phyloP scores from a whole-genome alignment of 92 coral and sea anemone species.

The Actinernus sp. region DNA sequence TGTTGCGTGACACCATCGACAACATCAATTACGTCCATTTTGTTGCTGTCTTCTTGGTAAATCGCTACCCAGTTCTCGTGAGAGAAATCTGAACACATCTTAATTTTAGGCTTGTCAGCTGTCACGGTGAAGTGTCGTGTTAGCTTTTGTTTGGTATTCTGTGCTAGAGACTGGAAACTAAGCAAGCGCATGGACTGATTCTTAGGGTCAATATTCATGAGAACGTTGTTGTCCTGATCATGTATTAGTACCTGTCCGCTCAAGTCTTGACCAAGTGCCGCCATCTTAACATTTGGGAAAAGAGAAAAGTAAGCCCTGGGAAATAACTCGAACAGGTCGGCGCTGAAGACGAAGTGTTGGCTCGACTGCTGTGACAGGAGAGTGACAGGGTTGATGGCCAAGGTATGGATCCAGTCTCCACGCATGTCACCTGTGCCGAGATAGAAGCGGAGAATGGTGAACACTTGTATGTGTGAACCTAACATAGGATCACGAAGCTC shows the following conservation, averaged over 20 bases:
- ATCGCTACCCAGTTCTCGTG: slow-evolving; percentile 79
- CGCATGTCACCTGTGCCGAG: slow-evolving; percentile 68
- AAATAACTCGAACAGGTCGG: slow-evolving; percentile 81
- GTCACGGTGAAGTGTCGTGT: slow-evolving; percentile 93
- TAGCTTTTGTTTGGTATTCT: slow-evolving; percentile 78
- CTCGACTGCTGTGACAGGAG: slow-evolving; percentile 87
- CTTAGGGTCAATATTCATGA: slow-evolving; percentile 71
- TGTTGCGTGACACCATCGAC: slow-evolving; percentile 69
- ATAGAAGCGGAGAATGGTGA: no score
- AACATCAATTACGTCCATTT: slow-evolving; percentile 80
- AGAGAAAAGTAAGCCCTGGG: slow-evolving; percentile 68
- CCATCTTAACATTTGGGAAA: slow-evolving; percentile 81
- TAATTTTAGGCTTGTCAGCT: slow-evolving; percentile 56
- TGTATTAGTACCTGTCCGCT: slow-evolving; percentile 87
- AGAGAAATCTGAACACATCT: slow-evolving; percentile 71
- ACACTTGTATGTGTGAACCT: no score
- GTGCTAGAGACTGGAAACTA: slow-evolving; percentile 70
- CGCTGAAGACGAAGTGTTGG: slow-evolving; percentile 76
- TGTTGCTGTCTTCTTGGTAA: slow-evolving; percentile 85
- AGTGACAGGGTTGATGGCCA: slow-evolving; percentile 87
- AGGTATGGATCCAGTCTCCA: slow-evolving; percentile 95
- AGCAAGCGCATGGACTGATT: slow-evolving; percentile 61
- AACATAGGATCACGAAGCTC: no score
- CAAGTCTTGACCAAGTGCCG: slow-evolving; percentile 81
- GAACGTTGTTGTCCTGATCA: slow-evolving; percentile 77